phyloP scores from a whole-genome alignment of 1,140 invertebrate genomes.

The Tribolium madens region DNA sequence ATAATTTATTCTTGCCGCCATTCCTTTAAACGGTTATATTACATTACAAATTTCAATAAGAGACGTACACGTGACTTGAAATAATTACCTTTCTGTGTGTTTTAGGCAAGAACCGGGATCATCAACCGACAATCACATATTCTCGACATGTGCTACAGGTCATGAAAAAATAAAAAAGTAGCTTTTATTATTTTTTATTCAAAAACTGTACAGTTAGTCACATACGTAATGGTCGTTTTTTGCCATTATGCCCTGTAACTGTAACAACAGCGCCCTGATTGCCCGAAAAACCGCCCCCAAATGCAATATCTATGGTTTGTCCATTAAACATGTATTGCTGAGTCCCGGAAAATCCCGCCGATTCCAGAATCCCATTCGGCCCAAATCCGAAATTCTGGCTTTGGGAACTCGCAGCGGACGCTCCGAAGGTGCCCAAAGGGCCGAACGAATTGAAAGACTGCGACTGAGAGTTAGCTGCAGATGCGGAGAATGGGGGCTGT shows the following conservation, averaged over 20 bases:
- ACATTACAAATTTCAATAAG: background rate
- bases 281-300: background rate
- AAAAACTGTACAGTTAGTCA: background rate
- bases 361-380: background rate
- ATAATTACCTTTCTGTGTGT: background rate
- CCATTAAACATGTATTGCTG: constrained; percentile 37
- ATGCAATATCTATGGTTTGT: constrained; percentile 27
- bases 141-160: too few species aligned
- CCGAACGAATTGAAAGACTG: constrained; percentile 36
- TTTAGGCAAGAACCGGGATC: constrained; percentile 7
- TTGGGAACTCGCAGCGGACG: constrained; percentile 13
- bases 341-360: constrained; percentile 19
- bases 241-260: constrained; percentile 16
- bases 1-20: background rate
- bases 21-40: constrained; percentile 1
- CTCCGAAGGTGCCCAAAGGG: constrained; percentile 27
- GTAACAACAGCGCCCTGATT: constrained; percentile 8
- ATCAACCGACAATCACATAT: too few species aligned
- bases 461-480: constrained; percentile 22
- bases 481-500: background rate
- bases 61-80: background rate
- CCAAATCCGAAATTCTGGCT: constrained; percentile 1
- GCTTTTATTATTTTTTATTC: background rate
- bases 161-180: background rate
- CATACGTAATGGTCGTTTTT: constrained; percentile 5